A percentile compares a stretch with the other conserved stretches of the same genome.
Conservation (phyloP, 2,797 vertebrate genomes). For the Enteromius radiatus region DNA sequence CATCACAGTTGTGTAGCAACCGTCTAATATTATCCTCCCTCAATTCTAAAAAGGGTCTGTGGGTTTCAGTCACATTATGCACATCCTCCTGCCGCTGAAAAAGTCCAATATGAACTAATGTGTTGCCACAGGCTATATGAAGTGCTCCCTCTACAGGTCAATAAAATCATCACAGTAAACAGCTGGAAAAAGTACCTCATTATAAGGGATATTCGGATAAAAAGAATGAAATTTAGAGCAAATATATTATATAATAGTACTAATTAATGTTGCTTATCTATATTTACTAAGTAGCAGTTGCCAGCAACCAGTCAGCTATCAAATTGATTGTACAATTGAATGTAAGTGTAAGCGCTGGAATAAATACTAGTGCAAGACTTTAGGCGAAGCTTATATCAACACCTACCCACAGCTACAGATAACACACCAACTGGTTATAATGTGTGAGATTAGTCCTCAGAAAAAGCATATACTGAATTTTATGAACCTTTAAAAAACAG, state of each 20-base stretch:
- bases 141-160: constrained; percentile 58
- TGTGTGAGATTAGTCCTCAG: constrained; percentile 21
- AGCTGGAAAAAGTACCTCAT: constrained; percentile 27
- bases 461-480: constrained; percentile 15
- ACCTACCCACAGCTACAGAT: constrained; percentile 41
- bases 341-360: constrained; percentile 64
- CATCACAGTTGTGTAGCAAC: constrained; percentile 55
- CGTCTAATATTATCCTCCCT: constrained; percentile 36
- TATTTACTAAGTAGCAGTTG: constrained; percentile 63
- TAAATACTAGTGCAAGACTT: constrained; percentile 50
- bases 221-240: constrained; percentile 56
- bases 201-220: constrained; percentile 44
- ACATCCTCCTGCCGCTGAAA: constrained; percentile 12
- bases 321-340: constrained; percentile 67
- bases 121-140: constrained; percentile 46
- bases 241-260: constrained; percentile 56
- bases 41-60: constrained; percentile 39
- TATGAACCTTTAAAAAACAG: constrained; percentile 24
- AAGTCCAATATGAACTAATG: constrained; percentile 63
- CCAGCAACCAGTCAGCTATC: constrained; percentile 66
- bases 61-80: constrained; percentile 25
- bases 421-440: constrained; percentile 25
- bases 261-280: constrained; percentile 57
- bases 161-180: constrained; percentile 49
- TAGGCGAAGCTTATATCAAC: constrained; percentile 35